Conservation (phyloP, 2,113 vertebrate species). For the Bagarius yarrelli region DNA sequence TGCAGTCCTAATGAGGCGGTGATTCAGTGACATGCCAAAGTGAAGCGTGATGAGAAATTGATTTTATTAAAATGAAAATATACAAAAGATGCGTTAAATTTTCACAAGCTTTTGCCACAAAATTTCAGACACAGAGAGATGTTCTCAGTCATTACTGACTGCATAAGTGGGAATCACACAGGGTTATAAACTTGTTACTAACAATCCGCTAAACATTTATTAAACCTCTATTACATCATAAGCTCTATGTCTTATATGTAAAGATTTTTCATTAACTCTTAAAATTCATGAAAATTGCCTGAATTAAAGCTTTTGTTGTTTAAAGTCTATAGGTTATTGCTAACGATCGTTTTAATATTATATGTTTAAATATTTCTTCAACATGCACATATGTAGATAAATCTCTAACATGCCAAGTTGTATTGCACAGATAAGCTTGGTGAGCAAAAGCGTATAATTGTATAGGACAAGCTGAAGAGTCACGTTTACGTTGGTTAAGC, state of each 20-base stretch:
- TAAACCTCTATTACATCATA: not conserved
- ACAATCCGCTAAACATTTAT: not conserved
- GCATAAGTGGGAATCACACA: not conserved
- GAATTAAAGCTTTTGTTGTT: not conserved
- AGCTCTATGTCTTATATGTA: not conserved
- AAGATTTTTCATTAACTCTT: too few species aligned
- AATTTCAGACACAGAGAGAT: constrained; percentile 50
- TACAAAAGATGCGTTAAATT: too few species aligned
- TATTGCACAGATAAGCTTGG: constrained; percentile 88
- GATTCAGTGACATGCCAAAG: not conserved
- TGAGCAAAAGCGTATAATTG: constrained; percentile 87
- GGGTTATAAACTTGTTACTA: not conserved
- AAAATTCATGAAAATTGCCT: too few species aligned
- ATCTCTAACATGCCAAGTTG: too few species aligned
- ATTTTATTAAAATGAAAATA: constrained; percentile 60
- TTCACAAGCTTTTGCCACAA: constrained; percentile 58
- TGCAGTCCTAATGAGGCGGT: not conserved
- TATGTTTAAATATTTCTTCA: not conserved
- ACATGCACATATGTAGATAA: too few species aligned
- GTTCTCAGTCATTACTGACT: too few species aligned
- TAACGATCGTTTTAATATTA: not conserved
- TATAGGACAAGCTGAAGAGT: constrained; percentile 92
- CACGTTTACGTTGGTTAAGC: constrained; percentile 93
- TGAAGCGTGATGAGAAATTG: constrained; percentile 30
- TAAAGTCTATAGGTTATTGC: constrained; percentile 1